Evolutionary conservation across 2,113 vertebrate species (phyloP).

Genomic region (Pogonocichla stellata): DNA sequence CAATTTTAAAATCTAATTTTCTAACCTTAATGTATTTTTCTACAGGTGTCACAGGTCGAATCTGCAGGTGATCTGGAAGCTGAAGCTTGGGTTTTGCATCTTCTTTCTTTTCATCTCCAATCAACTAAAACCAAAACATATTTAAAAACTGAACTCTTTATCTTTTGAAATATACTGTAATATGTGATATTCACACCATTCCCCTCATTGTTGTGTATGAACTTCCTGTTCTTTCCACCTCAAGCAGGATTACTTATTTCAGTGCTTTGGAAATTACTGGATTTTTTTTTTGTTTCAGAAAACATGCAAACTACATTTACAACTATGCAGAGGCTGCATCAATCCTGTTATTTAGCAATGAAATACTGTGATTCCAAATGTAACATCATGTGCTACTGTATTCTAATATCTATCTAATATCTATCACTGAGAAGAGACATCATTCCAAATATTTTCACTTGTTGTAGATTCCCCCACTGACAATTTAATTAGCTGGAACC

Average conservation of each 20-base stretch:
- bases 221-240: neutral
- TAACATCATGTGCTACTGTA: neutral
- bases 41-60: slow-evolving; percentile 74
- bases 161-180: neutral
- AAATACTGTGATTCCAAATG: neutral
- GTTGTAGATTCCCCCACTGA: neutral
- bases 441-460: slow-evolving; percentile 43
- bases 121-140: slow-evolving; percentile 63
- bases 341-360: neutral
- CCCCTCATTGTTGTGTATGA: neutral
- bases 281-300: neutral
- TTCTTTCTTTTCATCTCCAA: slow-evolving; percentile 39
- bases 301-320: neutral
- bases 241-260: neutral
- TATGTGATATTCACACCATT: neutral
- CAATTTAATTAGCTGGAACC: slow-evolving; percentile 54
- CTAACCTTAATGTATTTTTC: slow-evolving; percentile 79
- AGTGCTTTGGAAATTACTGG: neutral
- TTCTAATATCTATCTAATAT: neutral
- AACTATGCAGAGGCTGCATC: neutral
- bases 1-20: neutral
- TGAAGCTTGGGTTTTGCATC: slow-evolving; percentile 49
- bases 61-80: slow-evolving; percentile 68
- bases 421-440: neutral
- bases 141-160: neutral